Percentiles rank a stretch among this genome's conserved stretches.
phyloP scores from a whole-genome alignment of 2,113 vertebrate species.

The Heptranchias perlo region DNA sequence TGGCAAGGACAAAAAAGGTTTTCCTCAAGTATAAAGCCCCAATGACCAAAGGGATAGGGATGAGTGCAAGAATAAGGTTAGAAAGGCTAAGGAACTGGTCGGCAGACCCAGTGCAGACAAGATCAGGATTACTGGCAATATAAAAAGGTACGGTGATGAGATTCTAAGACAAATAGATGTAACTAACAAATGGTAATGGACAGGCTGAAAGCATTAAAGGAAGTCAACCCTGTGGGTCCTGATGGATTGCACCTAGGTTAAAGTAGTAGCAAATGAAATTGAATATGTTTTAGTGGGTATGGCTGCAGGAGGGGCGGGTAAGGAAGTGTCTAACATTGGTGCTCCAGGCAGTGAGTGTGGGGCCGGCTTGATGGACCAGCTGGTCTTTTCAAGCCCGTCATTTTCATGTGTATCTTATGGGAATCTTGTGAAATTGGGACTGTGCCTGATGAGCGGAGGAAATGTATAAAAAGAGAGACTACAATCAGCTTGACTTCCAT shows the following conservation, averaged over 20 bases:
- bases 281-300: neutral
- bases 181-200: neutral
- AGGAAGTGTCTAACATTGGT: neutral
- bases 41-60: neutral
- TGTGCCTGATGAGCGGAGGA: too few relatives aligned
- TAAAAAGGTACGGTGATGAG: neutral
- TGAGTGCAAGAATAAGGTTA: neutral
- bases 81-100: neutral
- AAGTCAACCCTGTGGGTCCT: neutral
- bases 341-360: neutral
- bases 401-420: neutral
- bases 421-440: too few relatives aligned
- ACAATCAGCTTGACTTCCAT: neutral
- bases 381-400: too few relatives aligned
- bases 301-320: neutral
- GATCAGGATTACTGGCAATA: neutral
- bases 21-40: too few relatives aligned
- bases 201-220: neutral
- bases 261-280: neutral
- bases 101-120: neutral
- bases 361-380: neutral
- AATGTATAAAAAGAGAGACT: too few relatives aligned
- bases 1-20: too few relatives aligned
- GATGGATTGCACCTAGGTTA: neutral
- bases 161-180: neutral